Conservation (phyloP, 1,140 invertebrate species). For the Rhyacophila brunnea region DNA sequence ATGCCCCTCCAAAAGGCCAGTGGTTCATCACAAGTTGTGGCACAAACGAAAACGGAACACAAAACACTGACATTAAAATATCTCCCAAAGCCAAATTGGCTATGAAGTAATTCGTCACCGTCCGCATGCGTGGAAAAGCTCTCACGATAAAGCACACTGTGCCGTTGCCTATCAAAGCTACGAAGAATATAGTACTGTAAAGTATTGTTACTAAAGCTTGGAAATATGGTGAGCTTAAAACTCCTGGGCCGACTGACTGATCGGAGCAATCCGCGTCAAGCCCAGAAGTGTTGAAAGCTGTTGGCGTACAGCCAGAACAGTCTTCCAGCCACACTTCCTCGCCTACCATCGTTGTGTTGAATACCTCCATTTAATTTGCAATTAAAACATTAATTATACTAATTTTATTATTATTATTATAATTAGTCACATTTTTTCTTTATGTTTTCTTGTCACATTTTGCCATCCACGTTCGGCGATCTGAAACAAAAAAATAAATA, state of each 20-base stretch:
- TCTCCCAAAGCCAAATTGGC: conserved; percentile 83
- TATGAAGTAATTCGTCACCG: conserved; percentile 86
- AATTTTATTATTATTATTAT: too few relatives aligned
- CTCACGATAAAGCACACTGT: conserved; percentile 81
- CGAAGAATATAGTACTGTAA: conserved; percentile 72
- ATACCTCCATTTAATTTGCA: too few relatives aligned
- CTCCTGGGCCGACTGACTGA: conserved; percentile 16
- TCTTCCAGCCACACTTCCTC: too few relatives aligned
- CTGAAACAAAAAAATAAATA: too few relatives aligned
- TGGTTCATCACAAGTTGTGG: conserved; percentile 69
- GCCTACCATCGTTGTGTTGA: too few relatives aligned
- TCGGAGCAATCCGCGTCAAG: conserved; percentile 18
- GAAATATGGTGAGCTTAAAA: conserved; percentile 51
- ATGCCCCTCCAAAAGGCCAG: conserved; percentile 78
- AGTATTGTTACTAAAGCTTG: conserved; percentile 67
- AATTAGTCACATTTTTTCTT: too few relatives aligned
- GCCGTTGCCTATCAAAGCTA: conserved; percentile 75
- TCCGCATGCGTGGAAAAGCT: conserved; percentile 75
- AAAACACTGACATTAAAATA: conserved; percentile 80
- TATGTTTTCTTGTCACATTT: too few relatives aligned
- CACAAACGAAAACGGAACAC: conserved; percentile 84
- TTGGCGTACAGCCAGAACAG: too few relatives aligned
- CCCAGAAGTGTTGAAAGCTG: background rate
- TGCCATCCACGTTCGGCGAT: too few relatives aligned
- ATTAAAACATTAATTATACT: too few relatives aligned